phyloP scores from a whole-genome alignment of 1,140 invertebrate genomes.

The Papilio glaucus region DNA sequence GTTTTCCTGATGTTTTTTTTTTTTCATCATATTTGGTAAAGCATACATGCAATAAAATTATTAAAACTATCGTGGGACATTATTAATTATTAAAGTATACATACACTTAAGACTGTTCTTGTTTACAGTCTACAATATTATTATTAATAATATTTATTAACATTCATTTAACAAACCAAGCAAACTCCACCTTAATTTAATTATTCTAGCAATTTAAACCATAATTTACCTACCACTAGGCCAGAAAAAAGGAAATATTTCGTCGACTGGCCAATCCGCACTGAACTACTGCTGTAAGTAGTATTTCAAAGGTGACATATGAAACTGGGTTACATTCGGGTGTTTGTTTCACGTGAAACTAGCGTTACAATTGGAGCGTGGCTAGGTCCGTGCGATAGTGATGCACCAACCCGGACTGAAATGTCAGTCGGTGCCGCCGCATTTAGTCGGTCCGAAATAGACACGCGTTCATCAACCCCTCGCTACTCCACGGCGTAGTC shows the following conservation, averaged over 20 bases:
- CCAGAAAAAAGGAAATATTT: not conserved
- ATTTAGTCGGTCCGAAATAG: constrained; percentile 81
- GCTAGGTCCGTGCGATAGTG: constrained; percentile 43
- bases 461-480: constrained; percentile 80
- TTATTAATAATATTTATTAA: no score
- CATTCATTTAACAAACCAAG: no score
- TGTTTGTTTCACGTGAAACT: constrained; percentile 12
- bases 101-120: no score
- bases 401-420: constrained; percentile 77
- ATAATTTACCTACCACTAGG: not conserved
- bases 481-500: constrained; percentile 45
- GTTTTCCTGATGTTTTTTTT: no score
- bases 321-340: constrained; percentile 13
- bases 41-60: no score
- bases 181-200: no score
- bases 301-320: constrained; percentile 21
- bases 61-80: no score
- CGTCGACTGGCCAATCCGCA: not conserved
- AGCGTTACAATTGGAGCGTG: constrained; percentile 44
- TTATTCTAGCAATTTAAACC: no score
- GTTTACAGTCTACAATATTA: no score
- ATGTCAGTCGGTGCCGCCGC: constrained; percentile 78
- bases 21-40: no score
- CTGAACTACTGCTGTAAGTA: no score
- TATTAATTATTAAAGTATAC: no score